Conservation (phyloP, 2,113 vertebrate genomes). For the Stigmatopora nigra region DNA sequence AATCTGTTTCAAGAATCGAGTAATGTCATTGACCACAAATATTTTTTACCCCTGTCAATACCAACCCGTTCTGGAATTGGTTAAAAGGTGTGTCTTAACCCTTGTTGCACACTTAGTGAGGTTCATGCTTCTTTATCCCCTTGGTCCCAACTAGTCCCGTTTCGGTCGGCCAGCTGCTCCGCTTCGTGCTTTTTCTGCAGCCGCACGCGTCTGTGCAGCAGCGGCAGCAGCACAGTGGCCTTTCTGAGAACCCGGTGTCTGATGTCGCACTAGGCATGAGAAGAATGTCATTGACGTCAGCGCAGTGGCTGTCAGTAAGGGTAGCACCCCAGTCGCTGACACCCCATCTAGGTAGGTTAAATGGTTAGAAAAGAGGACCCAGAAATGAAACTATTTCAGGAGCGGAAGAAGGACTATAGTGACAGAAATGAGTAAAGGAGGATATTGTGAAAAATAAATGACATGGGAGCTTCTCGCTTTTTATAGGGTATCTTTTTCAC, state of each 20-base stretch:
- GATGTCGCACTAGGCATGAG: slow-evolving; percentile 88
- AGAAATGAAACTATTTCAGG: slow-evolving; percentile 55
- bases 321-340: slow-evolving; percentile 78
- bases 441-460: slow-evolving; percentile 14
- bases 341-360: slow-evolving; percentile 74
- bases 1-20: background rate
- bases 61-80: background rate
- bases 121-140: background rate
- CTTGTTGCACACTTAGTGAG: background rate
- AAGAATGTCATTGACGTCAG: slow-evolving; percentile 88
- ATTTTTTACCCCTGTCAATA: too few relatives aligned
- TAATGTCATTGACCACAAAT: background rate
- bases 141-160: slow-evolving; percentile 26
- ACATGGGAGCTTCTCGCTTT: slow-evolving; percentile 16
- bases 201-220: slow-evolving; percentile 60
- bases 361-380: slow-evolving; percentile 57
- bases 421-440: slow-evolving; percentile 19
- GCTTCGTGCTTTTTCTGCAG: slow-evolving; percentile 69
- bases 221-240: slow-evolving; percentile 80
- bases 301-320: slow-evolving; percentile 80
- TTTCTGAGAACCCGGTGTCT: slow-evolving; percentile 80
- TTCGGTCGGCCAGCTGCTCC: slow-evolving; percentile 56
- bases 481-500: background rate
- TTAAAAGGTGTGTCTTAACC: background rate
- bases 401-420: slow-evolving; percentile 30